These are phyloP conservation scores for Gymnocheta viridis DNA, from an alignment of 2,888 invertebrate species.

Conservation along the genomic window DNA sequence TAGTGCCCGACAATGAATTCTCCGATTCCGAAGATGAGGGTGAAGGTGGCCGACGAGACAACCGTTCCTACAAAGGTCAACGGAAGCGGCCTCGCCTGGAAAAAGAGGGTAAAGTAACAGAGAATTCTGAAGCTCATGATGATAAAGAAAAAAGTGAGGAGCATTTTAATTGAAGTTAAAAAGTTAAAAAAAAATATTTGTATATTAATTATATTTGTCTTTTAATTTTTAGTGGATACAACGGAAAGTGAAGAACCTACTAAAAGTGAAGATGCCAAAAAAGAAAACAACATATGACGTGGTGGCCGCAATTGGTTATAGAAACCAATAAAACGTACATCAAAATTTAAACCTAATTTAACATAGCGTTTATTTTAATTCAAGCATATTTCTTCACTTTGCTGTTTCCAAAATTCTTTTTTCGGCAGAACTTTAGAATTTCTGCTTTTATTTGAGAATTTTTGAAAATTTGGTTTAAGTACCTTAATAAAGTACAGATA, in stretches of 20 bases:
- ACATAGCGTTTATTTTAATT: slow-evolving; percentile 66
- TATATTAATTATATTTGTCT: slow-evolving; percentile 30
- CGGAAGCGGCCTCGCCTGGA: slow-evolving; percentile 90
- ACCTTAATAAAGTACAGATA: neutral
- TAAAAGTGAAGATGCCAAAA: slow-evolving; percentile 76
- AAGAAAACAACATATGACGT: slow-evolving; percentile 81
- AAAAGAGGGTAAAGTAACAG: slow-evolving; percentile 82
- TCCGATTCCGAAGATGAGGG: slow-evolving; percentile 97
- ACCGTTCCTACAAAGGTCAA: slow-evolving; percentile 84
- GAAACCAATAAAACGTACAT: slow-evolving; percentile 80
- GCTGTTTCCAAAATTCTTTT: slow-evolving; percentile 1
- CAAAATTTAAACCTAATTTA: slow-evolving; percentile 78
- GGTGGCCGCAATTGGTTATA: slow-evolving; percentile 80
- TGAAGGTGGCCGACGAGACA: slow-evolving; percentile 85
- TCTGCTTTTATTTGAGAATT: neutral
- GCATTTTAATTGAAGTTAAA: slow-evolving; percentile 64
- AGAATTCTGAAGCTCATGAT: slow-evolving; percentile 81
- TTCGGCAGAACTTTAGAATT: neutral
- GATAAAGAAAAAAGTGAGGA: slow-evolving; percentile 87
- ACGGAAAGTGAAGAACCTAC: slow-evolving; percentile 83
- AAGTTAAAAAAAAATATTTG: neutral
- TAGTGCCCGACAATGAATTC: slow-evolving; percentile 97
- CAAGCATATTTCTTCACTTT: slow-evolving; percentile 8
- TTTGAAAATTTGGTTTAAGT: neutral
- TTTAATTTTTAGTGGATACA: slow-evolving; percentile 84